These are phyloP conservation scores for Scrobipalpa costella DNA, from an alignment of 2,888 invertebrate species.

Conservation along the genomic window DNA sequence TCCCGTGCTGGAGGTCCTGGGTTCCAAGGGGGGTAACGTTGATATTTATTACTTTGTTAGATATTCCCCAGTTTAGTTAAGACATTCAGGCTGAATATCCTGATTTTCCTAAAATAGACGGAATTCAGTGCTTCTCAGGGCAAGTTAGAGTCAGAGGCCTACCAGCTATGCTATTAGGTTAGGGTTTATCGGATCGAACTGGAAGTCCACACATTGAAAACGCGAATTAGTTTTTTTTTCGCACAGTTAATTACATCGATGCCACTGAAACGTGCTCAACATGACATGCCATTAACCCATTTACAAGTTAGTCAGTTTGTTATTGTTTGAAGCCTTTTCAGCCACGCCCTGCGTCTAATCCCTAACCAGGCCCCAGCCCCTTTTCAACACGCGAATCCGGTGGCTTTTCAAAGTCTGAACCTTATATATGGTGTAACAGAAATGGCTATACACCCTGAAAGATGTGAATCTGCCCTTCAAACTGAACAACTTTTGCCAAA, in stretches of 20 bases:
- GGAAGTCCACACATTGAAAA: no score
- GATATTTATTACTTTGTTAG: no score
- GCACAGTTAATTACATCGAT: slow-evolving; percentile 15
- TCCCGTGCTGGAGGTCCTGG: no score
- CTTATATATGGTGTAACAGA: slow-evolving; percentile 7
- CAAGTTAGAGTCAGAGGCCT: no score
- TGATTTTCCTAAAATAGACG: no score
- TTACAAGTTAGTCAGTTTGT: slow-evolving; percentile 46
- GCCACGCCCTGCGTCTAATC: slow-evolving; percentile 51
- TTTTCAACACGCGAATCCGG: slow-evolving; percentile 50
- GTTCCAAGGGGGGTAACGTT: no score
- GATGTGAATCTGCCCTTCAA: no score
- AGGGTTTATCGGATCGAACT: no score
- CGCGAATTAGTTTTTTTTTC: slow-evolving; percentile 13
- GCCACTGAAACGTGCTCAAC: slow-evolving; percentile 30
- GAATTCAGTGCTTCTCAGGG: no score
- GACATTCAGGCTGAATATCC: no score
- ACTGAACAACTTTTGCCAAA: slow-evolving; percentile 33
- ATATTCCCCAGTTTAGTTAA: no score
- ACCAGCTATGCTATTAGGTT: no score
- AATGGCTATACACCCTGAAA: slow-evolving; percentile 26
- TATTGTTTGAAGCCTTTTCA: slow-evolving; percentile 34
- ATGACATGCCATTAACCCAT: slow-evolving; percentile 59
- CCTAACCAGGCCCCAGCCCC: slow-evolving; percentile 54
- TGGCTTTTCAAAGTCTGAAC: slow-evolving; percentile 28